Conservation (phyloP, 2,888 invertebrate genomes). For the Xestia c-nigrum region DNA sequence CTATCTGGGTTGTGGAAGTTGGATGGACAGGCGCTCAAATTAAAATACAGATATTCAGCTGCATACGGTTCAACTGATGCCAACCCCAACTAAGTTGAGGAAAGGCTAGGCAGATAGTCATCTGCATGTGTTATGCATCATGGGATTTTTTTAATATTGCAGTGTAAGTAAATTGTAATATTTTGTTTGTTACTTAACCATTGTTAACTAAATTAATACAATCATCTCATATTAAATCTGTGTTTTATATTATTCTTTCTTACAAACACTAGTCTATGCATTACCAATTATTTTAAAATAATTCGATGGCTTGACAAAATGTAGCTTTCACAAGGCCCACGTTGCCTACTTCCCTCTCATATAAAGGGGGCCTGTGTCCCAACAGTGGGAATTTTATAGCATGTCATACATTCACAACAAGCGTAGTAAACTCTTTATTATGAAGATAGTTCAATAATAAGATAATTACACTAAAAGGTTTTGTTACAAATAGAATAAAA, state of each 20-base stretch:
- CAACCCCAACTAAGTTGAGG: too few relatives aligned
- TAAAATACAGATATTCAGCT: too few relatives aligned
- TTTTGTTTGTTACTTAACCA: background rate
- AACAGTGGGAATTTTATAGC: background rate
- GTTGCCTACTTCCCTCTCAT: background rate
- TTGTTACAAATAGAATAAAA: background rate
- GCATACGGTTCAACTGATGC: too few relatives aligned
- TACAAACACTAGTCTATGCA: background rate
- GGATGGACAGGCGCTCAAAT: too few relatives aligned
- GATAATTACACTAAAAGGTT: background rate
- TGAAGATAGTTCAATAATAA: background rate
- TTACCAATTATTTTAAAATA: background rate
- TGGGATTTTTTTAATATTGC: background rate
- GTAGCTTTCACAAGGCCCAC: background rate
- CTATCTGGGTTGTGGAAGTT: too few relatives aligned
- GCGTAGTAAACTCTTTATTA: background rate
- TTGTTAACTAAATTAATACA: background rate
- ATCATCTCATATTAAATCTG: background rate
- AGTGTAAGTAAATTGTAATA: background rate
- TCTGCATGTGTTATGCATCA: background rate
- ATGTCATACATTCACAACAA: background rate
- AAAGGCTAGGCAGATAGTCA: too few relatives aligned
- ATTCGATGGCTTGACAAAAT: background rate
- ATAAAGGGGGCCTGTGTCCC: background rate
- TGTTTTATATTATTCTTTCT: background rate